Base-by-base conservation (phyloP, 35 echinoderm and acorn worm species). In the Lytechinus variegatus region DNA sequence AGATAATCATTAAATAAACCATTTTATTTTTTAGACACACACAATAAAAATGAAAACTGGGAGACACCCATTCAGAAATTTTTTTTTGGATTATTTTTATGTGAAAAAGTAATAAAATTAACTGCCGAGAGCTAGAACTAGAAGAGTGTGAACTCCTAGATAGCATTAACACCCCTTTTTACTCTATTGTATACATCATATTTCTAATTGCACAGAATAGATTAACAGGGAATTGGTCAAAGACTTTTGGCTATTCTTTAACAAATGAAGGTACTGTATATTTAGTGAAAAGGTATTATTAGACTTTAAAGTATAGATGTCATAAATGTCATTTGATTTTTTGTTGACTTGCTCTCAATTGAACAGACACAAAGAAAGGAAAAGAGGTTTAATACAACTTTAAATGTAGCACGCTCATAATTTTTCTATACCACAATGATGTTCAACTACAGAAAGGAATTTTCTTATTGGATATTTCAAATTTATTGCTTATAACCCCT, bases 201-300 rank as follows among this genome's bases (percentile, higher is more conserved):
- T 24, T 19, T 79, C 7, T 6, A n/a, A 19, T 6, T 79, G 12
- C 66, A 79, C 33, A 79, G 61, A 79, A 16, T 24, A 79, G 1
- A 71, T 79, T 24, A 24, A 79, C 66, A 79, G 14, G 66, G 19
- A 79, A 79, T 79, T 19, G 5, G 0, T 79, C 19, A 24, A n/a
- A 79, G 19, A 16, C 8, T 16, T 24, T 24, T 79, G 19, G 66
- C 24, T 79, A 24, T 79, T 79, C 33, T 44, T 79, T 79, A 79
- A 79, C n/a, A 7, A 79, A 19, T 79, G 0, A 79, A 79, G 66
- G 66, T 79, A 79, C 66, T 79, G 66, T 79, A 79, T 79, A 79
- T 79, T 79, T 79, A n/a, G 66, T 79, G 66, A 24, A 79, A 79
- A 79, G 66, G 66, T 79, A 79, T 79, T 79, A 27, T 79, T 79